Conservation (phyloP, 2,888 invertebrate species). For the Phlogophora meticulosa region DNA sequence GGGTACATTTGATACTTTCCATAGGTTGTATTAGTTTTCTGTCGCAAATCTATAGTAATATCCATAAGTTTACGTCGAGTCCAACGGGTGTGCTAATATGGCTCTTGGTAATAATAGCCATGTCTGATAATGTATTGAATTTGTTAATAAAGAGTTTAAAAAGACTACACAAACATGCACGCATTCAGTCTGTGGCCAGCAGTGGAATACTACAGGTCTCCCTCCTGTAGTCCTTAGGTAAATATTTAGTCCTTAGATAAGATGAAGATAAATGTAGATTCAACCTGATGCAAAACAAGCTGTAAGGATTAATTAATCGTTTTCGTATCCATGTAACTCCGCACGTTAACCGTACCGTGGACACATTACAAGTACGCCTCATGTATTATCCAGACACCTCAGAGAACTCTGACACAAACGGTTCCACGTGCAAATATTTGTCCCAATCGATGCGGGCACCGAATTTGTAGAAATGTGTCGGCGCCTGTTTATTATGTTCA, state of each 20-base stretch:
- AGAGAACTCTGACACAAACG: conserved; percentile 17
- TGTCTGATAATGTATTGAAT: no score
- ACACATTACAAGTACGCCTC: conserved; percentile 25
- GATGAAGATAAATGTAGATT: conserved; percentile 6
- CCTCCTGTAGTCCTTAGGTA: neutral
- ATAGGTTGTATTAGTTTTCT: no score
- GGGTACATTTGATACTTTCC: no score
- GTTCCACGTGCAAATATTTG: conserved; percentile 43
- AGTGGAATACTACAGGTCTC: neutral
- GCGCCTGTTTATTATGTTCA: neutral
- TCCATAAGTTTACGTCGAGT: neutral
- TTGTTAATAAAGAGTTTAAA: no score
- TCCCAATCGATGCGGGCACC: conserved; percentile 15
- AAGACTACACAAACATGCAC: no score
- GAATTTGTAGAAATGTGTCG: conserved; percentile 2
- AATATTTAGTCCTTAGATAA: no score
- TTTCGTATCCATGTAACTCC: conserved; percentile 1
- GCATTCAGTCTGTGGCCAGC: no score
- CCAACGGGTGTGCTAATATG: neutral
- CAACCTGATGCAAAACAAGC: conserved; percentile 21
- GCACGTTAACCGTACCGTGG: neutral
- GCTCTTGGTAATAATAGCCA: neutral
- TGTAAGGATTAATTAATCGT: conserved; percentile 16
- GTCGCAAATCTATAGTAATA: no score
- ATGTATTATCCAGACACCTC: conserved; percentile 23